Conservation (phyloP, 2,113 vertebrate genomes). For the Varanus komodoensis region DNA sequence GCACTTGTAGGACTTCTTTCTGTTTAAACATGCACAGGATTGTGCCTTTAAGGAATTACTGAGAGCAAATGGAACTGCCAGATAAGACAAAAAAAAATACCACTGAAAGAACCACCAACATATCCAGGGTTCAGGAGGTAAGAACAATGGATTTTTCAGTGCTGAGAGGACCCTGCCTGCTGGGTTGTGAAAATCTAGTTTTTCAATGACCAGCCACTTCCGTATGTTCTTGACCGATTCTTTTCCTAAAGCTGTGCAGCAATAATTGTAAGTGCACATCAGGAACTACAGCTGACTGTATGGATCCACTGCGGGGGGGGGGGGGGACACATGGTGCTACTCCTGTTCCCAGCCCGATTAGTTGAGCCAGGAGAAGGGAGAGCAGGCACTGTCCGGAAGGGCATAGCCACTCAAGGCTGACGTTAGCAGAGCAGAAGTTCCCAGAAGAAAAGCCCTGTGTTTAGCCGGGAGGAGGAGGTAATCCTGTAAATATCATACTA, state of each 20-base stretch:
- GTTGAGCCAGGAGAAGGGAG: background rate
- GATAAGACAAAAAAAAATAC: background rate
- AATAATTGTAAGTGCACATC: background rate
- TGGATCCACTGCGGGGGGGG: background rate
- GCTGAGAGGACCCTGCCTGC: background rate
- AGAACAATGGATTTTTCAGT: background rate
- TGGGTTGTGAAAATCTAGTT: background rate
- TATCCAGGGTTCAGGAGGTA: background rate
- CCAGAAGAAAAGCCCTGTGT: background rate
- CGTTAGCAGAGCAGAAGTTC: background rate
- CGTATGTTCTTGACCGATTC: background rate
- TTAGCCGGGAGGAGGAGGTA: background rate
- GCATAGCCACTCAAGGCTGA: background rate
- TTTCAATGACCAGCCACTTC: background rate
- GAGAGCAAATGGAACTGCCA: background rate
- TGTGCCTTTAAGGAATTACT: background rate
- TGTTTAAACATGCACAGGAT: too few relatives aligned
- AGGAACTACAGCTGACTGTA: background rate
- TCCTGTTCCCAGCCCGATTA: background rate
- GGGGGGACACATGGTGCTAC: background rate
- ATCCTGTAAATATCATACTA: background rate
- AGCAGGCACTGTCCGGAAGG: background rate
- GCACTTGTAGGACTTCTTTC: too few relatives aligned
- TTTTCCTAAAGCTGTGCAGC: background rate
- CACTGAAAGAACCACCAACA: background rate